Base-by-base conservation (phyloP, 2,888 invertebrate genomes). In the Spodoptera picta region DNA sequence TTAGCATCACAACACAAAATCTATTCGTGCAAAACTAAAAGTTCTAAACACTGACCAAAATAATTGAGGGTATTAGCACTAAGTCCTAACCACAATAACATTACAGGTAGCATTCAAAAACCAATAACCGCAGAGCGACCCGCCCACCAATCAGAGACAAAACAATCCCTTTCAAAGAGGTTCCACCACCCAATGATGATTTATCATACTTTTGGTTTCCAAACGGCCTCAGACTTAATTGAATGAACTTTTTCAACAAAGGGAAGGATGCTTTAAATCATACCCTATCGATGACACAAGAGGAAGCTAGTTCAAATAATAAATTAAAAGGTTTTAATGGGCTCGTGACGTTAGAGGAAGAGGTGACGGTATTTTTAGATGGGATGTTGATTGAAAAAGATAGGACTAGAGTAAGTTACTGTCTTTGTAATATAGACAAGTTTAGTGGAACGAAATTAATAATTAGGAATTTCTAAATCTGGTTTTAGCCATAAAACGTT, bases 71-170 rank as follows among this genome's bases (percentile, higher is more conserved):
- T 9, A 36, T 36, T 45, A 60, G 27, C 43, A 43, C 6, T 45
- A 7, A 5, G 46, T 41, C 10, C 24, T 12, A 52, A 59, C 54
- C 59, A 58, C 57, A 60, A 56, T 46, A 51, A 61, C 36, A 73
- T 47, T 56, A 56, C 23, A 66, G 46, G 31, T 42, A 59, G 54
- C 64, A 55, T 60, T 65, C 62, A 44, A 47, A 62, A 60, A 54
- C 69, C 65, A 60, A 73, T 73, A 60, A 77, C 74, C 74, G 14
- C 65, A 60, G 44, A 45, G 27, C 42, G 31, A 44, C 27, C 69
- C 69, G 65, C 62, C 65, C 62, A 69, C 77, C 73, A 73, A 68
- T 63, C 62, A 62, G 61, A 24, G 54, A 47, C 58, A 54, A 60
- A 69, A 60, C 50, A 65, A 53, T 52, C 48, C 54, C 61, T 51